Percentiles rank a stretch among this genome's conserved stretches.
These are phyloP conservation scores for Hypocryptadius cinnamomeus DNA, from an alignment of 2,113 vertebrate genomes.

Conservation along the genomic window DNA sequence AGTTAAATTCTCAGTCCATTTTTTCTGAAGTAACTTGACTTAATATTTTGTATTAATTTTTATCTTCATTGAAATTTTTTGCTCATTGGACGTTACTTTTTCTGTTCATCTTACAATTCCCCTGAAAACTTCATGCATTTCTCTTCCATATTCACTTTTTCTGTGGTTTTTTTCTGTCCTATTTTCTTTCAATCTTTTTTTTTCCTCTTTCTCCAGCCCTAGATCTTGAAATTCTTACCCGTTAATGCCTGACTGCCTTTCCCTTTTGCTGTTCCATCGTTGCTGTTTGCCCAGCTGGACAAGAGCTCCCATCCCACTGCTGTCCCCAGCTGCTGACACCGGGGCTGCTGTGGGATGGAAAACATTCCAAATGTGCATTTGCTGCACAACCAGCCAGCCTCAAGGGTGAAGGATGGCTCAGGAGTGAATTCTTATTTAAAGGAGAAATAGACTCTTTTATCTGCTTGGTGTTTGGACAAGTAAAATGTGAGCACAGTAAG, in stretches of 20 bases:
- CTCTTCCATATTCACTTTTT: neutral
- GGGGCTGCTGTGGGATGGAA: neutral
- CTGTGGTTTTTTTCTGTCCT: neutral
- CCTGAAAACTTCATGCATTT: neutral
- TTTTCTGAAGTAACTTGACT: neutral
- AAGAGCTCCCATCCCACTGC: neutral
- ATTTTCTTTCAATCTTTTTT: neutral
- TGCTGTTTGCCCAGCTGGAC: slow-evolving; percentile 38
- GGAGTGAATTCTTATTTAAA: neutral
- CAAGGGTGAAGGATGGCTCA: neutral
- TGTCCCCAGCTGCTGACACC: neutral
- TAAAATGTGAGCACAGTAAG: neutral
- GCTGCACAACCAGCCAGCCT: neutral
- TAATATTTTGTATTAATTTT: neutral
- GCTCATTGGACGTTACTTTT: neutral
- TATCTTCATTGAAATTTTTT: neutral
- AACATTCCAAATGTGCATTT: neutral
- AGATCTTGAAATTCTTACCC: neutral
- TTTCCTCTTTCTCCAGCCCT: neutral
- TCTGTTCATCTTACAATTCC: neutral
- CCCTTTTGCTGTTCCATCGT: neutral
- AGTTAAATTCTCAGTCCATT: neutral
- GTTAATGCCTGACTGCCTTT: neutral
- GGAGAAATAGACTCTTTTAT: neutral
- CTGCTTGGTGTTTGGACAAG: neutral